Evolutionary conservation across 2,888 invertebrate genomes (phyloP), one percentile per base, ranked within the genome.

Genomic region (Archips crataeganus): DNA sequence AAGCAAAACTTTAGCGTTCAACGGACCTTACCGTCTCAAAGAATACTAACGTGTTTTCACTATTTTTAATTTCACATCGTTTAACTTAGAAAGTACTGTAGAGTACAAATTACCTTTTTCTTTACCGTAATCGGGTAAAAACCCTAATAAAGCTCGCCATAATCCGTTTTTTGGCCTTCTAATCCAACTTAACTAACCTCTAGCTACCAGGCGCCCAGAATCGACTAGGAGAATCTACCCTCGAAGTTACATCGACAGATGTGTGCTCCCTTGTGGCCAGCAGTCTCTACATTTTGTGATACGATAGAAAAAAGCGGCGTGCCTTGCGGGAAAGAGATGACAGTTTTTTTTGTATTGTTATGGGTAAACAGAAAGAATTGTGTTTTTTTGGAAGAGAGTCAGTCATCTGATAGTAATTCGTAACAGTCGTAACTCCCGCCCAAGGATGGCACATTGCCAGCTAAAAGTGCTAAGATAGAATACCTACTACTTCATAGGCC

Each of bases 231-330:
- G 81, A 32, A 54, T 61, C 62, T 61, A 60, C 51, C 51, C 62
- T n/a, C 47, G 78, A 77, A 74, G 72, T 72, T 75, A 77, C 78
- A 77, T 77, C 79, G 84, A 81, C 85, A 85, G 85, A 85, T 85
- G 85, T 77, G 81, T 75, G 76, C 74, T 80, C 79, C 79, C 77
- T 70, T 57, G 77, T 60, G 79, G 61, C 67, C 76, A 45, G 67
- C 67, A 60, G 65, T 66, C 51, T 71, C 11, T 34, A n/a, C 34
- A 5, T 60, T 60, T 60, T 60, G n/a, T 34, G 13, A 39, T 11
- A n/a, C n/a, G 15, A 60, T 39, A 39, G 60, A 59, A 13, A 60
- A 69, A 73, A 59, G 63, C 15, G 47, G 36, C 57, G 54, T 54
- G 32, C 8, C 39, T 15, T 42, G 54, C 23, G 57, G 39, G 39